phyloP scores from a whole-genome alignment of 2,888 invertebrate species.

The Ametastegia equiseti region DNA sequence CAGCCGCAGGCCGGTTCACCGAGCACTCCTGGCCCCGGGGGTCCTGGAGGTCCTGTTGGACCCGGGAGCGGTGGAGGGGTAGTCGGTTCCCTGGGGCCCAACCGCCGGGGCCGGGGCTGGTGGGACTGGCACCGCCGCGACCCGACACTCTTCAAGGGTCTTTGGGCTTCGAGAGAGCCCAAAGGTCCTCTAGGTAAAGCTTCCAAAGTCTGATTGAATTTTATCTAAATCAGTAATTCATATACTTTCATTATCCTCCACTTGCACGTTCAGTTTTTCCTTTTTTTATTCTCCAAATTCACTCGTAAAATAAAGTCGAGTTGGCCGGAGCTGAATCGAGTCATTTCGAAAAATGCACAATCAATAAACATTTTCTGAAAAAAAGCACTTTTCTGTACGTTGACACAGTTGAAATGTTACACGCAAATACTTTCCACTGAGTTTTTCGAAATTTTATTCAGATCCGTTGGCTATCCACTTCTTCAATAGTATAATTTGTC shows the following conservation, averaged over 20 bases:
- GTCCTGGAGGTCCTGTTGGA: constrained; percentile 64
- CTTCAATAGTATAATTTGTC: no score
- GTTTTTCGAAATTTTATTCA: no score
- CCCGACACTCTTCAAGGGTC: constrained; percentile 84
- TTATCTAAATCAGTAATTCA: constrained; percentile 78
- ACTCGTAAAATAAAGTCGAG: not conserved
- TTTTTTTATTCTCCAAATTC: no score
- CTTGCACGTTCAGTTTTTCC: not conserved
- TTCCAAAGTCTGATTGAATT: constrained; percentile 75
- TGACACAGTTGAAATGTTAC: no score
- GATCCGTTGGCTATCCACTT: no score
- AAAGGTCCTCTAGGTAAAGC: constrained; percentile 85
- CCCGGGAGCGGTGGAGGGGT: constrained; percentile 45
- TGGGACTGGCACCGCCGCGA: constrained; percentile 86
- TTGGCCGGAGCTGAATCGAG: not conserved
- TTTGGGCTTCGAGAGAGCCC: constrained; percentile 86
- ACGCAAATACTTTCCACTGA: no score
- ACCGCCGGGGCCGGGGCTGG: constrained; percentile 80
- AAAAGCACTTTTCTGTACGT: no score
- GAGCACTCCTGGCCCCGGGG: constrained; percentile 67
- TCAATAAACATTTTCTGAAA: no score
- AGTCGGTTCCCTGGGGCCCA: constrained; percentile 57
- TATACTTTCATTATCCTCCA: not conserved
- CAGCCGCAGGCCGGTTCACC: constrained; percentile 75
- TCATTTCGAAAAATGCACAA: not conserved